phyloP scores from a whole-genome alignment of 2,888 invertebrate genomes.

The Horisme vitalbata region DNA sequence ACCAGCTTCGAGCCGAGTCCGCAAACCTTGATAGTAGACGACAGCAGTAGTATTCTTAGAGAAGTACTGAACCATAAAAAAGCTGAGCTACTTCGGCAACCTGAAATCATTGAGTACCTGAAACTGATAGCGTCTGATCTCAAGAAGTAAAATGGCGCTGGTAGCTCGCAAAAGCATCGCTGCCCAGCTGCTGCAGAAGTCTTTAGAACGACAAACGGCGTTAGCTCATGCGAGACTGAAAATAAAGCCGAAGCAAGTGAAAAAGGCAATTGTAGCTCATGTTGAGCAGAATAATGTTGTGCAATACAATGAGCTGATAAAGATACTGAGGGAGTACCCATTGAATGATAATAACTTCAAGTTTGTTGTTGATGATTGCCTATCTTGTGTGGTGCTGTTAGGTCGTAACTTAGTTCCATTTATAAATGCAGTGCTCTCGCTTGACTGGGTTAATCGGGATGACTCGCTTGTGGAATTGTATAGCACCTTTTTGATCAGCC shows the following conservation, averaged over 20 bases:
- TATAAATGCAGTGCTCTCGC: constrained; percentile 61
- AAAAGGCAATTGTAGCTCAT: constrained; percentile 66
- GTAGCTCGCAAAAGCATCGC: constrained; percentile 66
- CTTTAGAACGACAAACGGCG: constrained; percentile 66
- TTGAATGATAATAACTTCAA: constrained; percentile 70
- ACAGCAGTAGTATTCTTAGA: constrained; percentile 67
- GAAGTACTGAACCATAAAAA: constrained; percentile 77
- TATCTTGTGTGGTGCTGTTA: constrained; percentile 65
- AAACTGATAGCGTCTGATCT: constrained; percentile 68
- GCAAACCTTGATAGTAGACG: constrained; percentile 51
- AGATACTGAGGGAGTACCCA: constrained; percentile 66
- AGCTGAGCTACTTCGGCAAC: constrained; percentile 70
- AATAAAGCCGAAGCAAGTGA: constrained; percentile 70
- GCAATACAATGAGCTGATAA: constrained; percentile 73
- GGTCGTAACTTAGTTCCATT: constrained; percentile 64
- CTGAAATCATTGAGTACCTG: constrained; percentile 70
- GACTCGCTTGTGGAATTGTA: constrained; percentile 60
- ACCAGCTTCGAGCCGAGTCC: constrained; percentile 64
- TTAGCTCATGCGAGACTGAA: constrained; percentile 65
- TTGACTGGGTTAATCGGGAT: constrained; percentile 64
- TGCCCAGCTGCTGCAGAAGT: constrained; percentile 71
- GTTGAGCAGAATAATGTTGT: constrained; percentile 55
- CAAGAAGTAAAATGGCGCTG: constrained; percentile 72
- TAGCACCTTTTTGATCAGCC: constrained; percentile 58
- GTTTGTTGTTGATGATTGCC: constrained; percentile 66